Conservation (phyloP, 2,113 vertebrate genomes). For the Benitochromis conjunctus region DNA sequence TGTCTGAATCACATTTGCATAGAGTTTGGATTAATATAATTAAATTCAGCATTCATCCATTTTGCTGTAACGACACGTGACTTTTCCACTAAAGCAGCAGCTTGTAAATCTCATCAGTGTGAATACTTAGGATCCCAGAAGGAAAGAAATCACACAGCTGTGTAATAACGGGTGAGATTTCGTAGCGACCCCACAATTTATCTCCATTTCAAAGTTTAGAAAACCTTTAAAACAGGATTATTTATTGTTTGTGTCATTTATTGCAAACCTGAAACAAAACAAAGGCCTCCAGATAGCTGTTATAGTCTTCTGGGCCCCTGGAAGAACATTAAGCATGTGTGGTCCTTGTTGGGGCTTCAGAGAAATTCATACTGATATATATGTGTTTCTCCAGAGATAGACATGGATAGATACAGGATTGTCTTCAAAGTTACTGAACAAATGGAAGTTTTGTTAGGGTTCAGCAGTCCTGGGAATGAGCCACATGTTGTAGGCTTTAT, state of each 20-base stretch:
- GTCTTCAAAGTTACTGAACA: background rate
- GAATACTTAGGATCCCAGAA: conserved; percentile 5
- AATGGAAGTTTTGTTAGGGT: background rate
- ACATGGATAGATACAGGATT: background rate
- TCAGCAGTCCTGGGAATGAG: conserved; percentile 8
- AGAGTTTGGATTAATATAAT: conserved; percentile 13
- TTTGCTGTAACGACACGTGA: conserved; percentile 10
- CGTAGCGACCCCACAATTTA: conserved; percentile 24
- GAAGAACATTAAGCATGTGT: background rate
- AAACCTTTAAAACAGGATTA: conserved; percentile 34
- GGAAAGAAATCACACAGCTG: conserved; percentile 24
- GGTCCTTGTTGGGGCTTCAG: background rate
- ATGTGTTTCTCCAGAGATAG: background rate
- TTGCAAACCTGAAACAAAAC: conserved; percentile 6
- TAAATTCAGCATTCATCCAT: conserved; percentile 27
- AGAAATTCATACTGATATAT: background rate
- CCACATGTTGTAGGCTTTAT: background rate
- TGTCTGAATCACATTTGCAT: conserved; percentile 11
- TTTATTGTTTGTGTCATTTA: conserved; percentile 44
- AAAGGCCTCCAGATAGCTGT: background rate
- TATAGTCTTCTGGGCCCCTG: background rate
- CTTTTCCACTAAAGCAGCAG: background rate
- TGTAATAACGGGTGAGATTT: conserved; percentile 36
- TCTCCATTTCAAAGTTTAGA: conserved; percentile 27
- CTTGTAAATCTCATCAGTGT: conserved; percentile 33